Evolutionary conservation across 2,888 invertebrate species (phyloP).

Genomic region (Xiphydria camelus): DNA sequence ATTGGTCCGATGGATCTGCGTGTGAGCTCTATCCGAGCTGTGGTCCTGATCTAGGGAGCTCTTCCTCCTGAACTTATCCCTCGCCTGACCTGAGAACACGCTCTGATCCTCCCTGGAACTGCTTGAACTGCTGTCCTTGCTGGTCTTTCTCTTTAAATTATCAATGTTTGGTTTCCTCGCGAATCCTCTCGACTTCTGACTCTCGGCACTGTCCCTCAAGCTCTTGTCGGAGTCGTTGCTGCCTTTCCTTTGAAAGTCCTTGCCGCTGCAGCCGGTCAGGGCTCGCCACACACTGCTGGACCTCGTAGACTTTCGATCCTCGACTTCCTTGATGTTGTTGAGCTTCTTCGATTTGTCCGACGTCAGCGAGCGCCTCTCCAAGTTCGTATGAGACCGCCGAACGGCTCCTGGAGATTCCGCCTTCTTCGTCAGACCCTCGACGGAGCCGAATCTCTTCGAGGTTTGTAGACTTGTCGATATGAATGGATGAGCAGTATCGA

Average conservation of each 20-base stretch:
- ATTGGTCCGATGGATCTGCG: constrained; percentile 44
- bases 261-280: constrained; percentile 15
- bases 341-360: constrained; percentile 34
- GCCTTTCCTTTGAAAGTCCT: constrained; percentile 33
- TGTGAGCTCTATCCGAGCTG: constrained; percentile 28
- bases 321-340: constrained; percentile 40
- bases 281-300: constrained; percentile 21
- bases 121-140: constrained; percentile 44
- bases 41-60: constrained; percentile 37
- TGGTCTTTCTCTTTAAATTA: constrained; percentile 39
- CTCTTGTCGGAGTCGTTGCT: constrained; percentile 43
- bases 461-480: constrained; percentile 25
- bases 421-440: constrained; percentile 33
- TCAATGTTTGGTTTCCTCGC: constrained; percentile 41
- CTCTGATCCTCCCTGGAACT: constrained; percentile 44
- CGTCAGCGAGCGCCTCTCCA: constrained; percentile 29
- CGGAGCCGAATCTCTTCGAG: constrained; percentile 39
- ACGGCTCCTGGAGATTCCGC: constrained; percentile 22
- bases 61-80: constrained; percentile 31
- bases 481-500: constrained; percentile 22
- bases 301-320: constrained; percentile 27
- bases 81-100: constrained; percentile 23
- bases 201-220: constrained; percentile 18
- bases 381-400: constrained; percentile 35
- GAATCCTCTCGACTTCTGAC: constrained; percentile 13